These are phyloP conservation scores for Hippasteria phrygiana DNA, from an alignment of 53 echinoderm and acorn worm genomes.

Conservation along the genomic window DNA sequence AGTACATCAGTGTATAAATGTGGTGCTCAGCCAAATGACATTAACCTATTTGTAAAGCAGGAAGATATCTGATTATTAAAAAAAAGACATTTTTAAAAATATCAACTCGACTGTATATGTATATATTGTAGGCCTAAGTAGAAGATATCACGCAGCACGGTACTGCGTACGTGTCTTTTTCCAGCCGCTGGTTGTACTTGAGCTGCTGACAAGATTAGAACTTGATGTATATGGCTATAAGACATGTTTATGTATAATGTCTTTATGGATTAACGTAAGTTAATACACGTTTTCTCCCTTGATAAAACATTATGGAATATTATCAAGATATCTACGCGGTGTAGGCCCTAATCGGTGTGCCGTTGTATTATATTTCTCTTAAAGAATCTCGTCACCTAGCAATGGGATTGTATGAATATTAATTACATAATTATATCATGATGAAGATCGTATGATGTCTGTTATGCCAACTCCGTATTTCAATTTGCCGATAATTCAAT, in stretches of 20 bases:
- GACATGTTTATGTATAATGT: background rate
- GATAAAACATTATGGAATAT: background rate
- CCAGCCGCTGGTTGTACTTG: background rate
- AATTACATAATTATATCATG: no score
- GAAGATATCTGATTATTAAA: background rate
- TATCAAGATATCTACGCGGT: background rate
- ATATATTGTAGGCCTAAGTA: conserved; percentile 31
- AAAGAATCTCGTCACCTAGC: no score
- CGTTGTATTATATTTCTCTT: no score
- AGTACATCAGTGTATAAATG: background rate
- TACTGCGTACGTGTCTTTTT: no score
- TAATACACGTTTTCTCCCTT: background rate
- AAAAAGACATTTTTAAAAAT: background rate
- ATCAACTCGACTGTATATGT: background rate
- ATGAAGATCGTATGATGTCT: background rate
- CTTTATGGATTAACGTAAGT: background rate
- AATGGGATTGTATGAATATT: no score
- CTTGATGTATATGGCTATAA: background rate
- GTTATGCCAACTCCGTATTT: background rate
- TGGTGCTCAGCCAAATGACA: conserved; percentile 55
- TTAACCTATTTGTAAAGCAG: background rate
- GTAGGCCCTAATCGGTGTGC: no score
- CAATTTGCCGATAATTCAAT: background rate
- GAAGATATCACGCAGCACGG: no score
- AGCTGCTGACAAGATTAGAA: background rate